Base-by-base conservation (phyloP, 2,888 invertebrate species). In the Eupsilia transversa region DNA sequence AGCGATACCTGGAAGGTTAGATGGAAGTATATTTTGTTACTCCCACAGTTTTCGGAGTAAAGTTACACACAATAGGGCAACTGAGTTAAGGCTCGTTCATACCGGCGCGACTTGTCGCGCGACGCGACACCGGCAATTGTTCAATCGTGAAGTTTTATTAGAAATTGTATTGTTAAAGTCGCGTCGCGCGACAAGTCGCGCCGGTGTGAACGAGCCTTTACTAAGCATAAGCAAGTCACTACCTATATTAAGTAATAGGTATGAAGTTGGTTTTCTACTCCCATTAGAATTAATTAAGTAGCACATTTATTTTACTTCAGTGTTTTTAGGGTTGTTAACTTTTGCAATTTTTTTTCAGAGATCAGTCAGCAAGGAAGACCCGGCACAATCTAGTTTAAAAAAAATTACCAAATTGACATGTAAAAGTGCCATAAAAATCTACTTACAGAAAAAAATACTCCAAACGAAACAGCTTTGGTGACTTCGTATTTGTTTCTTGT, bases 1-100 rank as follows among this genome's bases (percentile, higher is more conserved):
- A 70, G 52, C n/a, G 52, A 46, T 63, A 10, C 14, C 2, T 56
- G 10, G 33, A 80, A 74, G 65, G 49, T 69, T 65, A 23, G 0
- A n/a, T 35, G 9, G 27, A 54, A 49, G n/a, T 65, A 10, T 43
- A 49, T 70, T 61, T 57, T 43, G 7, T 43, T 33, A 33, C 63
- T 52, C 30, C 35, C 4, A 59, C 27, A 46, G 38, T 64, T 64
- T 64, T 46, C 3, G 38, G n/a, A 33, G 46, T 57, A 57, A 67
- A 64, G 56, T 79, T 63, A 46, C 33, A 78, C 30, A 35, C 30
- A 43, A 49, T 49, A 61, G 10, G 46, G 20, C 33, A n/a, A 33
- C 43, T 35, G 49, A 49, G 30, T 23, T 43, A n/a, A n/a, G n/a
- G n/a, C n/a, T n/a, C n/a, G n/a, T n/a, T n/a, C n/a, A n/a, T n/a